These are phyloP conservation scores for Neoarius graeffei DNA, from an alignment of 2,113 vertebrate species.

Conservation along the genomic window DNA sequence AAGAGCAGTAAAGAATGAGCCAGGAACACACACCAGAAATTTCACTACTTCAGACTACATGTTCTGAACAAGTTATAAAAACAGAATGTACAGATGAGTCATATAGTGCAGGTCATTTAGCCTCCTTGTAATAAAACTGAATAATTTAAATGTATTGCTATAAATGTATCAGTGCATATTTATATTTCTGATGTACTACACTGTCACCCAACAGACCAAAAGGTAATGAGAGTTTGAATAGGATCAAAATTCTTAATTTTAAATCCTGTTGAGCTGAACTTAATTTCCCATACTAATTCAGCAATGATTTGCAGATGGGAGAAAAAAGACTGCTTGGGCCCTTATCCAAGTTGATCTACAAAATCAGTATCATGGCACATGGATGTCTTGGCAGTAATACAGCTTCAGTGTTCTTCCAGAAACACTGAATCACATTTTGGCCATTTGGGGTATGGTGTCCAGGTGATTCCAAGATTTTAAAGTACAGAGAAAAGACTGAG, in stretches of 20 bases:
- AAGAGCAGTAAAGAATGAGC: not conserved
- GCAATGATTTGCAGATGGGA: not conserved
- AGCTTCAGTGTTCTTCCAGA: not conserved
- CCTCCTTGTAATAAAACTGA: not conserved
- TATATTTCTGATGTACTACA: not conserved
- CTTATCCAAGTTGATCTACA: not conserved
- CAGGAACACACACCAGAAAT: not conserved
- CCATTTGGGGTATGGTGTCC: not conserved
- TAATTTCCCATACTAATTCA: not conserved
- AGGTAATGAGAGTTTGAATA: not conserved
- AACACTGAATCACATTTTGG: not conserved
- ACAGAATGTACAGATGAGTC: not conserved
- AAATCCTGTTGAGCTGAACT: not conserved
- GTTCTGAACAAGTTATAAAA: not conserved
- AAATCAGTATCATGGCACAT: not conserved
- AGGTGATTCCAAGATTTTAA: not conserved
- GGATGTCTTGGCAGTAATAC: not conserved
- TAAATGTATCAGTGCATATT: conserved; percentile 1
- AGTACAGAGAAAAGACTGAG: not conserved
- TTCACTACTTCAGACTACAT: not conserved
- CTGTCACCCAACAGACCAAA: not conserved
- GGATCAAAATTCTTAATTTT: not conserved
- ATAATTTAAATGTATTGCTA: conserved; percentile 2
- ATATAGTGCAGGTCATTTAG: not conserved
- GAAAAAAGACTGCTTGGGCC: not conserved